These are phyloP conservation scores for Ferrisia virgata DNA, from an alignment of 2,888 invertebrate species.

Conservation along the genomic window DNA sequence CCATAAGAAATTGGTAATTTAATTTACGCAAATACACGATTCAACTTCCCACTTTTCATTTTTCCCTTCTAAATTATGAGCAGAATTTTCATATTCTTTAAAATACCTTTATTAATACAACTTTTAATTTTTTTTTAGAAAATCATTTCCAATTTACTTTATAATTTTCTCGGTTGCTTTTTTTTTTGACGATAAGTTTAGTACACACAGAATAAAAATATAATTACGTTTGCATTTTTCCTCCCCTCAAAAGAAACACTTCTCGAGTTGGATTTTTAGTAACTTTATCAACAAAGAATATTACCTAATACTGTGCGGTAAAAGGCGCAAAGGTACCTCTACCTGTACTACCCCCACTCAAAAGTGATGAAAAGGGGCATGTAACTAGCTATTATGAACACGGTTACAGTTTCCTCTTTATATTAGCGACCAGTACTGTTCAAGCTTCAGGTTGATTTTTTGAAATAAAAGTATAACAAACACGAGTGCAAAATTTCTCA, in stretches of 20 bases:
- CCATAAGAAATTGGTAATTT: background rate
- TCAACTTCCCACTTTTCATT: background rate
- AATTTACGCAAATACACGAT: background rate
- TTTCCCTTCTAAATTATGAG: background rate
- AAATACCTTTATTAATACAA: background rate
- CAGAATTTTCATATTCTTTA: background rate
- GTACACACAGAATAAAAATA: background rate
- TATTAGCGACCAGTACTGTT: constrained; percentile 30
- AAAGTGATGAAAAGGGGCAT: constrained; percentile 24
- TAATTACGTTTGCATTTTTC: background rate
- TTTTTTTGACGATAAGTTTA: background rate
- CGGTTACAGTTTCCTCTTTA: constrained; percentile 27
- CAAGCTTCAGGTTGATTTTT: background rate
- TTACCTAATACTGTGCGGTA: background rate
- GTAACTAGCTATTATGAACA: constrained; percentile 27
- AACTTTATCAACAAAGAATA: constrained; percentile 16
- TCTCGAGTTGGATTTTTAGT: background rate
- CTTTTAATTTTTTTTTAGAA: background rate
- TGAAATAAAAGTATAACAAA: background rate
- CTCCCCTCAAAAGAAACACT: background rate
- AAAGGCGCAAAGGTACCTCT: background rate
- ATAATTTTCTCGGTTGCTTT: background rate
- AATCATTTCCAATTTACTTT: background rate
- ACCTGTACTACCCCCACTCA: background rate
- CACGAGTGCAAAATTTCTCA: constrained; percentile 1